A percentile compares a stretch with the other conserved stretches of the same genome.
phyloP scores from a whole-genome alignment of 2,888 invertebrate species.

The Nephrotoma appendiculata region DNA sequence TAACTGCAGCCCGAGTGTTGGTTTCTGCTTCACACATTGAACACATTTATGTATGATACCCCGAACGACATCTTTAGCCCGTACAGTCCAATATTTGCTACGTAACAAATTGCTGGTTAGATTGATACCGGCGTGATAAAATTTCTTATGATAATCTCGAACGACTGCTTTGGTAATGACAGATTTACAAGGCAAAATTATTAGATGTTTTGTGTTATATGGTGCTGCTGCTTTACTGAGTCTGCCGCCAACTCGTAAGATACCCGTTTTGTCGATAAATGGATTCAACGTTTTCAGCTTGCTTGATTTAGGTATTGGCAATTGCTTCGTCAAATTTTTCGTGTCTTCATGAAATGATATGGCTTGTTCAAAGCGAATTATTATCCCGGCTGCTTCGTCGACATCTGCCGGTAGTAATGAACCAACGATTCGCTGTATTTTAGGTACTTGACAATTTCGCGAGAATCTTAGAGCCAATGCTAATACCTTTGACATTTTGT shows the following conservation, averaged over 20 bases:
- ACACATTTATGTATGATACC: not conserved
- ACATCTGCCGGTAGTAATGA: not conserved
- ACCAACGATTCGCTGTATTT: no score
- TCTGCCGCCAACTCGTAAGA: not conserved
- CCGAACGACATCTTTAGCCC: not conserved
- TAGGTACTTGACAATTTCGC: no score
- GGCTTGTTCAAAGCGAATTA: no score
- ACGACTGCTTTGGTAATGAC: not conserved
- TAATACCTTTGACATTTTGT: no score
- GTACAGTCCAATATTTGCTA: not conserved
- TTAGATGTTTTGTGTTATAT: not conserved
- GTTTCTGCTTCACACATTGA: not conserved
- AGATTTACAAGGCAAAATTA: not conserved
- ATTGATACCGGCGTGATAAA: not conserved
- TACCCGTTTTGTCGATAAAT: not conserved
- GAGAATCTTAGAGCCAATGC: no score
- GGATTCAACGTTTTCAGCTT: not conserved
- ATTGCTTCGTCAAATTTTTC: no score
- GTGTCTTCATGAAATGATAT: no score
- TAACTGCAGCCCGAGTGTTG: not conserved
- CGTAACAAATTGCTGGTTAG: not conserved
- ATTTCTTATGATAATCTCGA: not conserved
- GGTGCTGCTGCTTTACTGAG: not conserved
- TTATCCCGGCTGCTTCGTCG: no score
- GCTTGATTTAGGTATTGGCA: not conserved